Conservation (phyloP, 2,888 invertebrate genomes). For the Aelia acuminata region DNA sequence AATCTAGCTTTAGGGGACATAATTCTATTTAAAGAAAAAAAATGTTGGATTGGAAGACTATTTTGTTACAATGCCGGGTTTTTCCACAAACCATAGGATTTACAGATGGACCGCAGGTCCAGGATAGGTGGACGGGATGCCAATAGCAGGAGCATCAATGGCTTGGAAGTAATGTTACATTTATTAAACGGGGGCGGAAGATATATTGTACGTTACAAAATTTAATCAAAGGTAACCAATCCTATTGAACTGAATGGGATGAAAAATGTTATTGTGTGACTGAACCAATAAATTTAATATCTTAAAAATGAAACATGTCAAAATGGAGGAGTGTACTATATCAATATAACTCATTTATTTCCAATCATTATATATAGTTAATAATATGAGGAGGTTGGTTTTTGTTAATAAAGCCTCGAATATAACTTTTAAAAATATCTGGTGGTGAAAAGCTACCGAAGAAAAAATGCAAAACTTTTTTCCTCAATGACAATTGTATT, state of each 20-base stretch:
- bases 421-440: no score
- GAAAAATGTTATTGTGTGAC: no score
- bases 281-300: no score
- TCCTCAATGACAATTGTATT: no score
- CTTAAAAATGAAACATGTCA: no score
- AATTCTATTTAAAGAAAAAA: not conserved
- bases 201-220: not conserved
- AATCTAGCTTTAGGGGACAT: not conserved
- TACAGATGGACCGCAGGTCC: not conserved
- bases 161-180: not conserved
- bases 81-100: not conserved
- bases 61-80: not conserved
- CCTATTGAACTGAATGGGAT: not conserved
- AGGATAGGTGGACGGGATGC: not conserved
- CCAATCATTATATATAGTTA: no score
- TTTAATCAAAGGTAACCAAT: not conserved
- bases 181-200: not conserved
- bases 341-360: no score
- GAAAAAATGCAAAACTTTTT: no score
- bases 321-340: no score
- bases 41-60: not conserved
- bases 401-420: no score
- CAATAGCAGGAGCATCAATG: not conserved
- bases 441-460: no score
- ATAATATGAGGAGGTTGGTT: no score